These are phyloP conservation scores for Daktulosphaira vitifoliae DNA, from an alignment of 1,140 invertebrate genomes.

Conservation along the genomic window DNA sequence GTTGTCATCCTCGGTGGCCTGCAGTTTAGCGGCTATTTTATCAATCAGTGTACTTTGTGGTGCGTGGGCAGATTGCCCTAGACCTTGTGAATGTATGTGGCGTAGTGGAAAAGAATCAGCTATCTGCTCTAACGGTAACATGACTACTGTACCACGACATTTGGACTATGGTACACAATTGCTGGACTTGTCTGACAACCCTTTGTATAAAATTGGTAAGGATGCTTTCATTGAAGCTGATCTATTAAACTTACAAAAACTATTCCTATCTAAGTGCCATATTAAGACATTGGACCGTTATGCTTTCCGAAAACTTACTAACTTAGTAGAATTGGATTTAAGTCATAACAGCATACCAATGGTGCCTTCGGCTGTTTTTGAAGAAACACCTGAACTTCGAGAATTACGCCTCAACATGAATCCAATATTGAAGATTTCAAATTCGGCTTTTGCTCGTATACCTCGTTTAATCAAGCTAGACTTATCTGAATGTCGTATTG, in stretches of 20 bases:
- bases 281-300: conserved; percentile 54
- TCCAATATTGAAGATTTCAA: conserved; percentile 56
- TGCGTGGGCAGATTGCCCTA: conserved; percentile 51
- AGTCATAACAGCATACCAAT: conserved; percentile 58
- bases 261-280: conserved; percentile 58
- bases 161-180: conserved; percentile 68
- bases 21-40: neutral
- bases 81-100: conserved; percentile 75
- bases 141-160: conserved; percentile 56
- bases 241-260: conserved; percentile 67
- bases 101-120: conserved; percentile 74
- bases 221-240: conserved; percentile 62
- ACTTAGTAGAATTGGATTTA: conserved; percentile 68
- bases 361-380: conserved; percentile 61
- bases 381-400: conserved; percentile 60
- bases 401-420: conserved; percentile 64
- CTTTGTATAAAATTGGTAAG: conserved; percentile 53
- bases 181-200: conserved; percentile 64
- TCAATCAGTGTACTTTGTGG: neutral
- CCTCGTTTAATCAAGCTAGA: conserved; percentile 63
- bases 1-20: neutral
- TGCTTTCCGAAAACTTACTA: conserved; percentile 60
- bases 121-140: conserved; percentile 60
- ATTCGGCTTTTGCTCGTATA: conserved; percentile 59
- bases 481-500: conserved; percentile 59